Percentiles rank a stretch among this genome's conserved stretches.
phyloP scores from a whole-genome alignment of 30 jellyfish, hydroid and myxozoan genomes.

The Nemopilema nomurai region DNA sequence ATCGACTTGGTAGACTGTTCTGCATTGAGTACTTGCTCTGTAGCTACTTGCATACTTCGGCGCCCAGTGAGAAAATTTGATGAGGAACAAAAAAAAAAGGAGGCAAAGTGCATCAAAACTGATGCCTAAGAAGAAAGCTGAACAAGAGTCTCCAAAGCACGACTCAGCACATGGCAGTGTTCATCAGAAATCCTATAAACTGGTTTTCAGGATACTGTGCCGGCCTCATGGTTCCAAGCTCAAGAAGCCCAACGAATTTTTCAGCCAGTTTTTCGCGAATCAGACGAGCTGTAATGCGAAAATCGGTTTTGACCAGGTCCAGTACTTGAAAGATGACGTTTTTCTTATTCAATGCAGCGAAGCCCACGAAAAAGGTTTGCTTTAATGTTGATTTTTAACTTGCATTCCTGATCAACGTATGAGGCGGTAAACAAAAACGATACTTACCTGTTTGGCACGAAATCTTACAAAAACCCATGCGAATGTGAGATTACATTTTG shows the following conservation, averaged over 20 bases:
- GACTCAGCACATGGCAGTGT: background rate
- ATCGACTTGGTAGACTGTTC: too few species aligned
- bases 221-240: slow-evolving; percentile 17
- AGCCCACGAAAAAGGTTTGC: background rate
- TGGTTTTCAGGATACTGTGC: background rate
- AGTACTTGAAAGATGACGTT: background rate
- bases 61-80: too few species aligned
- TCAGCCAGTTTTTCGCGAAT: slow-evolving; percentile 1
- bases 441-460: too few species aligned
- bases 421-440: background rate
- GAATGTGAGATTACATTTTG: too few species aligned
- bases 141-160: background rate
- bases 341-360: background rate
- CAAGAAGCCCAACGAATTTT: slow-evolving; percentile 16
- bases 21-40: too few species aligned
- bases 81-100: too few species aligned
- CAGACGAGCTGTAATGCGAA: background rate
- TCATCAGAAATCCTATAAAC: background rate
- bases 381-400: background rate
- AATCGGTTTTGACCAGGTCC: background rate
- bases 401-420: background rate
- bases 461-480: too few species aligned
- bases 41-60: too few species aligned
- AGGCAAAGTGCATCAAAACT: background rate
- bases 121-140: background rate